Percentiles rank a stretch among this genome's conserved stretches.
phyloP scores from a whole-genome alignment of 2,888 invertebrate species.

The Hypena proboscidalis region DNA sequence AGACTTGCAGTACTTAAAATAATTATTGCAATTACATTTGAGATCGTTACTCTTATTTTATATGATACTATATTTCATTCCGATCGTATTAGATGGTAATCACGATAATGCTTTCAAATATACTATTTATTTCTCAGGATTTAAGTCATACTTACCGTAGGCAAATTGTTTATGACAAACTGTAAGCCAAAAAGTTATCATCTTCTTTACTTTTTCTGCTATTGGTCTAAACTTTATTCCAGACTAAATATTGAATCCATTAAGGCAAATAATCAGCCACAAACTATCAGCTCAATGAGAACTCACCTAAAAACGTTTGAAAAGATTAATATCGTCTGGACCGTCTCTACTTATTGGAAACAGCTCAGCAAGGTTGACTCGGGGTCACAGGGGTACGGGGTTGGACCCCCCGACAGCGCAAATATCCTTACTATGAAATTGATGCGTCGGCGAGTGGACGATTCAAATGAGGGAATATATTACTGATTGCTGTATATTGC shows the following conservation, averaged over 20 bases:
- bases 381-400: constrained; percentile 17
- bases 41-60: constrained; percentile 26
- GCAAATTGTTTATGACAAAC: neutral
- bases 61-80: constrained; percentile 21
- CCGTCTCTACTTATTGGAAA: constrained; percentile 28
- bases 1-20: too few species aligned
- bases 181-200: too few species aligned
- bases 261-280: too few species aligned
- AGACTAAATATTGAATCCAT: too few species aligned
- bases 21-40: too few species aligned
- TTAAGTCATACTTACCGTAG: constrained; percentile 4
- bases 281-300: neutral
- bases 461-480: too few species aligned
- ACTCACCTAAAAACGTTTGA: constrained; percentile 10
- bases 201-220: too few species aligned
- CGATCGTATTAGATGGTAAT: constrained; percentile 20
- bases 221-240: too few species aligned
- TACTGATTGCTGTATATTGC: too few species aligned
- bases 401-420: constrained; percentile 6
- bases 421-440: constrained; percentile 8
- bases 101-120: constrained; percentile 20
- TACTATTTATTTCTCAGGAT: constrained; percentile 27
- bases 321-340: constrained; percentile 36
- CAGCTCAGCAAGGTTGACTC: constrained; percentile 16
- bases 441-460: neutral